A percentile compares a stretch with the other conserved stretches of the same genome.
These are phyloP conservation scores for Drosophila teissieri DNA, from an alignment of 1,140 invertebrate species.

Conservation along the genomic window DNA sequence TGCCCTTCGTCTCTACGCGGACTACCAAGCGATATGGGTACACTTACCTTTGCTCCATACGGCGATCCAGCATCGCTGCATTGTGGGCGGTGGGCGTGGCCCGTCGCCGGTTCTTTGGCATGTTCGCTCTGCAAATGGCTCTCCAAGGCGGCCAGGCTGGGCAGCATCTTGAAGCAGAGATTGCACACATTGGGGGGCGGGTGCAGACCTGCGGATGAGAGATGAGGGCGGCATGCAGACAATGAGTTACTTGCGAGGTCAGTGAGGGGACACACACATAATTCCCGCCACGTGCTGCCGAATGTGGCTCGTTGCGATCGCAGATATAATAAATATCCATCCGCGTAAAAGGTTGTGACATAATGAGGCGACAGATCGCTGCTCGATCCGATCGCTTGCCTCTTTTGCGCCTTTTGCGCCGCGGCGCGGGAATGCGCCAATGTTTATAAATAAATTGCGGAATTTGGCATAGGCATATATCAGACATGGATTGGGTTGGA, in stretches of 20 bases:
- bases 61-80: slow-evolving; percentile 45
- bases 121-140: slow-evolving; percentile 93
- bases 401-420: slow-evolving; percentile 29
- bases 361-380: slow-evolving; percentile 64
- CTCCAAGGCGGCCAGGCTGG: slow-evolving; percentile 97
- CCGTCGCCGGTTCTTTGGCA: slow-evolving; percentile 75
- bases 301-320: slow-evolving; percentile 20
- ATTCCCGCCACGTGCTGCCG: slow-evolving; percentile 55
- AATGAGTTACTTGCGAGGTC: slow-evolving; percentile 39
- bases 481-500: slow-evolving; percentile 18
- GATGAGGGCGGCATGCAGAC: slow-evolving; percentile 18
- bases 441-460: slow-evolving; percentile 77
- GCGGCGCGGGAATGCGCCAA: slow-evolving; percentile 64
- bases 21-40: too few relatives aligned
- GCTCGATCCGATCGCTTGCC: slow-evolving; percentile 37
- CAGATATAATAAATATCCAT: slow-evolving; percentile 77
- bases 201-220: slow-evolving; percentile 62
- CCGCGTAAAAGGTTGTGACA: slow-evolving; percentile 75
- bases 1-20: too few relatives aligned
- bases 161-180: slow-evolving; percentile 99
- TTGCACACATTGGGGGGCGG: slow-evolving; percentile 91
- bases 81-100: slow-evolving; percentile 44
- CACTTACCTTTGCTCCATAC: slow-evolving; percentile 72
- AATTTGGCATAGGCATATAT: slow-evolving; percentile 67
- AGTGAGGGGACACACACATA: slow-evolving; percentile 40